A percentile compares a stretch with the other conserved stretches of the same genome.
Conservation (phyloP, 2,113 vertebrate species). For the Fregata magnificens region DNA sequence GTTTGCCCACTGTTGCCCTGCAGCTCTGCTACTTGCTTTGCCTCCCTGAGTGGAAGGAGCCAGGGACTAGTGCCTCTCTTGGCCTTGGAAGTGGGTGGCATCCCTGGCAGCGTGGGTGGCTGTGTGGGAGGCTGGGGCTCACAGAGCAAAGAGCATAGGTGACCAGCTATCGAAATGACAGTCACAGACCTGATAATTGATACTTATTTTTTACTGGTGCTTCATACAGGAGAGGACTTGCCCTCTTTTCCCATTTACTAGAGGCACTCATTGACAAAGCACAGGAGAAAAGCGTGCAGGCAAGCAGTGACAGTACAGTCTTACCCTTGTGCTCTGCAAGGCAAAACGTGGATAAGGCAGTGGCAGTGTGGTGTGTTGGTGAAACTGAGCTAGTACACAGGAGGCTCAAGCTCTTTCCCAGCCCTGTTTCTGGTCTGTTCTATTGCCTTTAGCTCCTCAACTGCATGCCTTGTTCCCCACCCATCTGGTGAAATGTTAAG, state of each 20-base stretch:
- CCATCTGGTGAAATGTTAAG: not conserved
- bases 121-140: not conserved
- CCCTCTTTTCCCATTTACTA: not conserved
- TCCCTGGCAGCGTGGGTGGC: not conserved
- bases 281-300: not conserved
- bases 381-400: not conserved
- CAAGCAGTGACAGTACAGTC: not conserved
- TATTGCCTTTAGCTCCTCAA: not conserved
- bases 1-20: not conserved
- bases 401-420: not conserved
- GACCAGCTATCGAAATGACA: not conserved
- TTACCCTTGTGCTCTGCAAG: not conserved
- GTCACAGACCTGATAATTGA: not conserved
- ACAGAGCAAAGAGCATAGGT: not conserved
- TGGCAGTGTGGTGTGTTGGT: not conserved
- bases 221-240: not conserved
- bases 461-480: not conserved
- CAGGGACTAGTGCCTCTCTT: not conserved
- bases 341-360: not conserved
- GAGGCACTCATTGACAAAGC: not conserved
- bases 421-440: not conserved
- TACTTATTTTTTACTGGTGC: not conserved
- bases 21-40: not conserved
- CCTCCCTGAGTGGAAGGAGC: not conserved
- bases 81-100: not conserved